These are phyloP conservation scores for Coracias cyanogaster DNA, from an alignment of 2,797 vertebrate species.

Conservation along the genomic window DNA sequence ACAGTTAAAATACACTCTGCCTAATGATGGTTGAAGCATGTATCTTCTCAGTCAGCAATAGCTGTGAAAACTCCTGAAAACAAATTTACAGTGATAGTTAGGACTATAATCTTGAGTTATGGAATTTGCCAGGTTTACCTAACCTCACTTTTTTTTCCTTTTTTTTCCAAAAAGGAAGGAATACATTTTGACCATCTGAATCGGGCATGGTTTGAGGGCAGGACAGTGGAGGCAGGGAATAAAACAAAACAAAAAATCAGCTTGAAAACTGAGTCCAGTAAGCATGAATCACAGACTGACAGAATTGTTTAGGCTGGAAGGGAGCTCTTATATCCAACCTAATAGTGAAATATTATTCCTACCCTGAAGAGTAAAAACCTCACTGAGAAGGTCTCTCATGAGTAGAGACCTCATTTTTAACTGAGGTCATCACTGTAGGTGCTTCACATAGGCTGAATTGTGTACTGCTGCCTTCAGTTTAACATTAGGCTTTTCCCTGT, in stretches of 20 bases:
- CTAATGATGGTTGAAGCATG: neutral
- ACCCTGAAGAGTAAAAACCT: neutral
- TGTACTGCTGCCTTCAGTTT: neutral
- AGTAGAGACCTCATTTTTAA: neutral
- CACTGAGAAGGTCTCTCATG: no score
- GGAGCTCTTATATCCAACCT: neutral
- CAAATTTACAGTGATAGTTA: neutral
- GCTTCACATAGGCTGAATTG: neutral
- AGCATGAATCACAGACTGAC: neutral
- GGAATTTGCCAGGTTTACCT: neutral
- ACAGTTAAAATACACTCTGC: neutral
- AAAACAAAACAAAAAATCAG: neutral
- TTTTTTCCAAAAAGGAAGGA: neutral
- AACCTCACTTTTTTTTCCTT: neutral
- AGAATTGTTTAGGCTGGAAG: neutral
- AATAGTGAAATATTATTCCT: neutral
- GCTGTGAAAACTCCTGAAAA: neutral
- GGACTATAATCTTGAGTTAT: neutral
- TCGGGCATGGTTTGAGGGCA: fast-evolving
- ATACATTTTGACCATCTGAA: neutral
- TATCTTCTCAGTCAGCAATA: neutral
- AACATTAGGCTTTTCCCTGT: neutral
- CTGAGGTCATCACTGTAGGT: neutral
- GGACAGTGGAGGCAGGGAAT: neutral
- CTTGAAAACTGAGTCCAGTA: neutral